Conservation (phyloP, 2,113 vertebrate species). For the Gymnocephalus cernua region DNA sequence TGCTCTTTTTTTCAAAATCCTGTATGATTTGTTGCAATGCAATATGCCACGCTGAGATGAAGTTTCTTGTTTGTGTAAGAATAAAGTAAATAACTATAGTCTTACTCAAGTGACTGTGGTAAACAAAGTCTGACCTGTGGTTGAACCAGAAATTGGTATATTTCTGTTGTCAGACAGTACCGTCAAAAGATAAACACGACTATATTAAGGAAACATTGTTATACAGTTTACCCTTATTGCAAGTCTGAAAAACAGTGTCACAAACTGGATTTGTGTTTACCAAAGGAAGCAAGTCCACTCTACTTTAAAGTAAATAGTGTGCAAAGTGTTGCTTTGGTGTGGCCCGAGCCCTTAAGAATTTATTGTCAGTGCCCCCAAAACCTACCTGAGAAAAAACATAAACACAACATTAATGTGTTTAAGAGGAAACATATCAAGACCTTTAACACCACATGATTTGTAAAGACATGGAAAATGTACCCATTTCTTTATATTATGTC, state of each 20-base stretch:
- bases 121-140: slow-evolving; percentile 36
- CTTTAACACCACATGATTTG: neutral
- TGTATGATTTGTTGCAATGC: neutral
- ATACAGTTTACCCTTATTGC: neutral
- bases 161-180: slow-evolving; percentile 22
- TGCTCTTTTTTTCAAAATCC: neutral
- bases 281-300: neutral
- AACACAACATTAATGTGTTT: neutral
- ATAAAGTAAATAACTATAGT: neutral
- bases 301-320: neutral
- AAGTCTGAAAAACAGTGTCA: neutral
- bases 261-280: neutral
- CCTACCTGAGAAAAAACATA: neutral
- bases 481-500: neutral
- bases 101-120: slow-evolving; percentile 7
- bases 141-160: slow-evolving; percentile 32
- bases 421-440: neutral
- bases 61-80: neutral
- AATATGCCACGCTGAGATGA: neutral
- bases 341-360: neutral
- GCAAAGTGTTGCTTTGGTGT: neutral
- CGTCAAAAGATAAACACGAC: neutral
- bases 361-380: neutral
- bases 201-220: slow-evolving; percentile 22
- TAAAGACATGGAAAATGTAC: neutral